Evolutionary conservation across 1,140 invertebrate genomes (phyloP), one percentile per base, ranked within the genome.

Genomic region (Apis laboriosa): DNA sequence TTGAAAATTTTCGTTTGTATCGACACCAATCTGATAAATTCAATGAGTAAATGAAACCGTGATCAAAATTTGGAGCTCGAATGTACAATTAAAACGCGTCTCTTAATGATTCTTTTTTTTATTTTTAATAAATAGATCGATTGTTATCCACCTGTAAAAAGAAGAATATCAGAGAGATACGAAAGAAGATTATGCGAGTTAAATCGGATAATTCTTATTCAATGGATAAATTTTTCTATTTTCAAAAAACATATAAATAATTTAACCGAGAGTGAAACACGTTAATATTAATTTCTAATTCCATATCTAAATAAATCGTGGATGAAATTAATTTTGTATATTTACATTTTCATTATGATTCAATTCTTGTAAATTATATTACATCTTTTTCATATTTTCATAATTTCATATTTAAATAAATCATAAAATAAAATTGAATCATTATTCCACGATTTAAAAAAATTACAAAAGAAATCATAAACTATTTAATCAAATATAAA

Each of bases 61-160:
- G 7, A 9, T 61, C 34, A 8, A 8, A 49, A 74, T 43, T 43
- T 3, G 21, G n/a, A 74, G 21, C 21, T 5, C 58, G n/a, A 21
- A 5, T 8, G 5, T 19, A 55, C 43, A 34, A 56, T 55, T 67
- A 34, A 77, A 21, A 66, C 51, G 13, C 28, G 12, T n/a, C 17
- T 21, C 61, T 19, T 15, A 19, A 13, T 24, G 24, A 24, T 12
- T 51, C 55, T 24, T 56, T 63, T 21, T 56, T 21, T 24, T 24
- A 24, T 24, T 43, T 7, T 43, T 43, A 28, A 60, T 51, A 78
- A 71, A 53, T 78, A 17, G 77, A 64, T 70, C 66, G 77, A 78
- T 78, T 60, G 66, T 71, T 78, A 78, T 78, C 77, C 66, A 43
- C 2, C 55, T 17, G 51, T 43, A 49, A 53, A 56, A 53, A 77